These are phyloP conservation scores for Silurus glanis DNA, from an alignment of 2,113 vertebrate species.

Conservation along the genomic window DNA sequence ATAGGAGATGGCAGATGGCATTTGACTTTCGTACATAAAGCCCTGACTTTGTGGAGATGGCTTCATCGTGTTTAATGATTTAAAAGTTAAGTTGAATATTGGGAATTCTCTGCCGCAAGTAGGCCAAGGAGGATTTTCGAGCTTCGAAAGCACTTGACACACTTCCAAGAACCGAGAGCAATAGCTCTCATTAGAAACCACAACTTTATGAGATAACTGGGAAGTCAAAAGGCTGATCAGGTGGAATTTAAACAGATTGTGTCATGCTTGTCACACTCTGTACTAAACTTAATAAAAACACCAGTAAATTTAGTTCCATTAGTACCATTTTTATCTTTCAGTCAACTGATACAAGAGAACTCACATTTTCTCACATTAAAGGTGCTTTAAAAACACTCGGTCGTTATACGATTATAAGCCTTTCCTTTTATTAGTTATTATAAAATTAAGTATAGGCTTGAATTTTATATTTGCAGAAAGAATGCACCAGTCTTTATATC, in stretches of 20 bases:
- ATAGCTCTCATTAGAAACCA: not conserved
- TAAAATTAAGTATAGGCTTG: not conserved
- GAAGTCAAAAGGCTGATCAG: not conserved
- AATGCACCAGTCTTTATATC: constrained; percentile 28
- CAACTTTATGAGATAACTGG: not conserved
- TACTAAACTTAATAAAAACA: not conserved
- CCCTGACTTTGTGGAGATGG: constrained; percentile 71
- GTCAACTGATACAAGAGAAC: constrained; percentile 49
- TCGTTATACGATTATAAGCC: no score
- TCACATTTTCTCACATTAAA: not conserved
- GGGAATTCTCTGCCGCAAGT: constrained; percentile 62
- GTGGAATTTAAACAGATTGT: constrained; percentile 1
- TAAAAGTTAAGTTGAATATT: constrained; percentile 72
- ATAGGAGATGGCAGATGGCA: constrained; percentile 78
- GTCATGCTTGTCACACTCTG: not conserved
- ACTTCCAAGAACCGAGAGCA: not conserved
- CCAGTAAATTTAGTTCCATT: not conserved
- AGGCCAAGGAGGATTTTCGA: constrained; percentile 38
- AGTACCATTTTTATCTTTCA: not conserved
- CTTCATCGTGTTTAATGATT: constrained; percentile 78
- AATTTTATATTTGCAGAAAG: constrained; percentile 38
- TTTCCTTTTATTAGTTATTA: no score
- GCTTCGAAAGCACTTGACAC: constrained; percentile 57
- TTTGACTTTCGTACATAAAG: constrained; percentile 79
- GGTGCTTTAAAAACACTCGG: no score